Evolutionary conservation across 1,140 invertebrate species (phyloP).

Genomic region (Chironomus striatipennis): DNA sequence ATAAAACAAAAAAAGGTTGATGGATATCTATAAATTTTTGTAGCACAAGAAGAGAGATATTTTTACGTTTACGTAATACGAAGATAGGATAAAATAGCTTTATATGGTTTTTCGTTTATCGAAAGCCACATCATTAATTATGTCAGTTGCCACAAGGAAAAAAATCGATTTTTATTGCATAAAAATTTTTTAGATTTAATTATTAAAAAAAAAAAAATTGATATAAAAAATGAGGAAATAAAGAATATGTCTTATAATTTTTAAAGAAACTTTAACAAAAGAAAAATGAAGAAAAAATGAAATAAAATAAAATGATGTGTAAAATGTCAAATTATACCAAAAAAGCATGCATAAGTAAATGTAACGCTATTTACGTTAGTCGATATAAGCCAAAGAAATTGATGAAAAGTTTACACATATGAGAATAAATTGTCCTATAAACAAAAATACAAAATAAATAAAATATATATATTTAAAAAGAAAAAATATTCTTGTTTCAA

Average conservation of each 20-base stretch:
- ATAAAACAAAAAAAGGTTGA: background rate
- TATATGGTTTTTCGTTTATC: background rate
- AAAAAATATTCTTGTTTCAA: background rate
- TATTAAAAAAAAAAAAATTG: slow-evolving; percentile 7
- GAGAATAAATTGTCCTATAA: background rate
- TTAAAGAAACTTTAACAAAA: background rate
- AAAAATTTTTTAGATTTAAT: background rate
- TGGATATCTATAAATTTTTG: background rate
- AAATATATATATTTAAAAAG: slow-evolving; percentile 1
- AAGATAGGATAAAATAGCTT: slow-evolving; percentile 20
- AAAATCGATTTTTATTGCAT: slow-evolving; percentile 20
- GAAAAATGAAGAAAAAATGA: background rate
- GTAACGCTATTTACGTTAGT: slow-evolving; percentile 3
- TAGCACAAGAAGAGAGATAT: background rate
- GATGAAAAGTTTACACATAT: background rate
- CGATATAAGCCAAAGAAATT: slow-evolving; percentile 1
- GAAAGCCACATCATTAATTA: background rate
- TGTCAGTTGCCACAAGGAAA: slow-evolving; percentile 12
- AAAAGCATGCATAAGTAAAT: slow-evolving; percentile 4
- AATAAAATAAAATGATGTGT: background rate
- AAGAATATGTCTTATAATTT: background rate
- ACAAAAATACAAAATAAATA: slow-evolving; percentile 11
- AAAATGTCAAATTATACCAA: background rate
- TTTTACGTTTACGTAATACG: slow-evolving; percentile 8
- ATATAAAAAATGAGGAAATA: background rate